These are phyloP conservation scores for Pelagia noctiluca DNA, from an alignment of 30 jellyfish, hydroid and myxozoan species.

Conservation along the genomic window DNA sequence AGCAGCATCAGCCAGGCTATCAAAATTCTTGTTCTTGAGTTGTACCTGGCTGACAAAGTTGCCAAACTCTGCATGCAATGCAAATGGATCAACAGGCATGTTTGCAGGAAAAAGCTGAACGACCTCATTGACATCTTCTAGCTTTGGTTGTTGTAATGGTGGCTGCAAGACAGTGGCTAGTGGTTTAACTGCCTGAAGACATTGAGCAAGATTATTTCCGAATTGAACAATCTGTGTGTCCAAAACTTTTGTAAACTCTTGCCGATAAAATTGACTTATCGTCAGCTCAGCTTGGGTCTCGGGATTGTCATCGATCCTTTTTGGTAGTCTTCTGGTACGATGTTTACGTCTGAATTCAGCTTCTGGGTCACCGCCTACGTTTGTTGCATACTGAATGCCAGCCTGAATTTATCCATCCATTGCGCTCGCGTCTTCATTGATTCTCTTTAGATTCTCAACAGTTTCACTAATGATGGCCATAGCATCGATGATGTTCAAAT, in stretches of 20 bases:
- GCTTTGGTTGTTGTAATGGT: conserved; percentile 30
- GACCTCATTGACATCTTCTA: conserved; percentile 21
- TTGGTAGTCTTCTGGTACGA: conserved; percentile 44
- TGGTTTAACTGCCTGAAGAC: conserved; percentile 41
- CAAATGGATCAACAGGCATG: conserved; percentile 28
- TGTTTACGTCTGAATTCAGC: conserved; percentile 56
- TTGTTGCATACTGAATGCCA: no score
- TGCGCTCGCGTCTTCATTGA: conserved; percentile 15
- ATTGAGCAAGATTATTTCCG: conserved; percentile 39
- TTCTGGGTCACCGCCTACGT: no score
- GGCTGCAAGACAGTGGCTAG: conserved; percentile 45
- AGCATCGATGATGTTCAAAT: no score
- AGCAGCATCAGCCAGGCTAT: conserved; percentile 46
- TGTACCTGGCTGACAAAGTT: conserved; percentile 15
- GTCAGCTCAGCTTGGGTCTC: not conserved
- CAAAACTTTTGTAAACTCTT: conserved; percentile 25
- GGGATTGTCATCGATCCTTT: conserved; percentile 30
- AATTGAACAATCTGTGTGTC: conserved; percentile 30
- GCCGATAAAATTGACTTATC: conserved; percentile 11
- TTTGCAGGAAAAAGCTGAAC: conserved; percentile 13
- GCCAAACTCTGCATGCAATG: conserved; percentile 49
- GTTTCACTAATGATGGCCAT: no score
- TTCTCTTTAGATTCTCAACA: no score
- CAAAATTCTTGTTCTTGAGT: conserved; percentile 1
- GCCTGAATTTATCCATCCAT: conserved; percentile 9